Conservation (phyloP, 2,113 vertebrate genomes). For the Lepisosteus oculatus region DNA sequence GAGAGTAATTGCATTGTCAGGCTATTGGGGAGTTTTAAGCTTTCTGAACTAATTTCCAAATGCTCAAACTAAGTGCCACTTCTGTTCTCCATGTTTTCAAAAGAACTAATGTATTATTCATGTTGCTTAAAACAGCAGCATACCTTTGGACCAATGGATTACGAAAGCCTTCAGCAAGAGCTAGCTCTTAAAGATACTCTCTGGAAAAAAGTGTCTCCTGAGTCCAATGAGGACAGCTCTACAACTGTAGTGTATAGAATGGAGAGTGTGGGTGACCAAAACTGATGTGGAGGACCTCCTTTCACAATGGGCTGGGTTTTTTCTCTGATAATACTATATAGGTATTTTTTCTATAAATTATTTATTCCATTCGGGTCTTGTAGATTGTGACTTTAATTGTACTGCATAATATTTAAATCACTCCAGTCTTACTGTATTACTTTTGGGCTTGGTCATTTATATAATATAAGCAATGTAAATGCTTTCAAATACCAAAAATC, state of each 20-base stretch:
- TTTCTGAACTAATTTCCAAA: no score
- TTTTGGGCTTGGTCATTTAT: no score
- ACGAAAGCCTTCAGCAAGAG: constrained; percentile 96
- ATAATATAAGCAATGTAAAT: neutral
- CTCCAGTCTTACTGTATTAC: no score
- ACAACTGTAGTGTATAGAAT: constrained; percentile 98
- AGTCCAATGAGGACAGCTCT: constrained; percentile 92
- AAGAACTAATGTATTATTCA: constrained; percentile 85
- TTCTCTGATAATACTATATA: neutral
- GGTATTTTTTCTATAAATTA: no score
- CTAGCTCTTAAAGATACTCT: constrained; percentile 95
- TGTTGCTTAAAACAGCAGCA: constrained; percentile 94
- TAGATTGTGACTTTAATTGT: neutral
- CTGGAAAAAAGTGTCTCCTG: constrained; percentile 94
- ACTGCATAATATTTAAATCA: neutral
- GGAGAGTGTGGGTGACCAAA: constrained; percentile 80
- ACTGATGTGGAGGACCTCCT: constrained; percentile 23
- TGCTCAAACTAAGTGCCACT: no score
- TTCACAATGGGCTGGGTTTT: neutral
- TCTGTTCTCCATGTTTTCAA: constrained; percentile 29
- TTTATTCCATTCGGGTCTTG: neutral
- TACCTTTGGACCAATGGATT: constrained; percentile 91
- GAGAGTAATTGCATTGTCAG: no score
- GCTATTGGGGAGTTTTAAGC: no score
- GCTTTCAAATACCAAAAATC: constrained; percentile 3